phyloP scores from a whole-genome alignment of 2,888 invertebrate species.

The Automeris io region DNA sequence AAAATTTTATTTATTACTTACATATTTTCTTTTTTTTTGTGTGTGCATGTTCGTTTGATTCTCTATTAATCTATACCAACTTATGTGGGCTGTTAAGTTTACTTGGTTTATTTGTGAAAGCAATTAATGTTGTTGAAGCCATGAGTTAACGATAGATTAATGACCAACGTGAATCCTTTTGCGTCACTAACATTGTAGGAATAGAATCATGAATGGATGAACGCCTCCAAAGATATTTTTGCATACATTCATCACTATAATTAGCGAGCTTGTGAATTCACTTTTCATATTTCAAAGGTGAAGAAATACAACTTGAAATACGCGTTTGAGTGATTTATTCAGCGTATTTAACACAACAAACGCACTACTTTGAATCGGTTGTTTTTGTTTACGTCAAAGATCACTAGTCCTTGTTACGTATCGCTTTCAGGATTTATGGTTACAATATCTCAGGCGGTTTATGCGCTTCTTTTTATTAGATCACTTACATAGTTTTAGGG shows the following conservation, averaged over 20 bases:
- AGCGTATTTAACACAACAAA: not conserved
- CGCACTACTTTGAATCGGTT: not conserved
- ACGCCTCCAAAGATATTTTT: constrained; percentile 2
- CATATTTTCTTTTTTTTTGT: constrained; percentile 19
- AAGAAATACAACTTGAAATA: not conserved
- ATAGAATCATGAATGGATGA: constrained; percentile 14
- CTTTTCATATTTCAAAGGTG: not conserved
- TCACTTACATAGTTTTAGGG: too few relatives aligned
- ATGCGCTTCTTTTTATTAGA: constrained; percentile 6
- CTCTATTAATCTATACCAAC: constrained; percentile 13
- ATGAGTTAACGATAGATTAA: not conserved
- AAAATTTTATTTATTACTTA: constrained; percentile 11
- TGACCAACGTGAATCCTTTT: constrained; percentile 3
- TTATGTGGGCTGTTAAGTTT: constrained; percentile 13
- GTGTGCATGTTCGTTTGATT: constrained; percentile 23
- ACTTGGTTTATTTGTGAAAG: constrained; percentile 15
- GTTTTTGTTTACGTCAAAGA: not conserved
- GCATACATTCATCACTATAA: constrained; percentile 7
- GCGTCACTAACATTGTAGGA: constrained; percentile 10
- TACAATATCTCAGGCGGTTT: not conserved
- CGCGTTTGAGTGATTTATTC: not conserved
- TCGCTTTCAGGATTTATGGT: not conserved
- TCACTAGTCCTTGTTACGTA: not conserved
- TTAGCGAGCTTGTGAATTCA: constrained; percentile 1
- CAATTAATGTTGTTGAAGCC: constrained; percentile 2